Base-by-base conservation (phyloP, 2,113 vertebrate species). In the Gallinago jamesoni region DNA sequence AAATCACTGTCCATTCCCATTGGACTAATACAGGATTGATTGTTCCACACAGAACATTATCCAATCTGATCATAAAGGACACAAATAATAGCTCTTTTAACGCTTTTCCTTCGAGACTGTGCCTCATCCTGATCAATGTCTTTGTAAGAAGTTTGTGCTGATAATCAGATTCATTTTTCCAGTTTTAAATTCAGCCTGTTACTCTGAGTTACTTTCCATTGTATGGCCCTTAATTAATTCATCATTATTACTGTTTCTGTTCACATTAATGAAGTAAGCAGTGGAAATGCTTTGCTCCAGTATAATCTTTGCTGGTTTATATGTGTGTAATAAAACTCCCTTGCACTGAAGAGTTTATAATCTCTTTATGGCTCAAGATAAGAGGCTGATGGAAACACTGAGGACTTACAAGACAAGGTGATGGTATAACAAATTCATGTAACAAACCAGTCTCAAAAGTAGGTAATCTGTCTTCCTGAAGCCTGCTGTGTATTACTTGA, bases 11-110 rank as follows among this genome's bases (percentile, higher is more conserved):
- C 59, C 41, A 30, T 87, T 91, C 93, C 87, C 87, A 69, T 9
- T 88, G 84, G 87, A 80, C 45, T 89, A 91, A 80, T 69, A 53
- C 22, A 88, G 50, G 30, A 93, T 83, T 69, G 67, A 95, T 95
- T 90, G 59, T 59, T 96, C 45, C 50, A 66, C 66, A 64, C 57
- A 80, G 84, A 60, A 66, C 78, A 85, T 91, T 87, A 87, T 82
- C 82, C 79, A 62, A 35, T 69, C 66, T 74, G 87, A 87, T 68
- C 87, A 90, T 66, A 91, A 93, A 91, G 81, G 69, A 66, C 82
- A 91, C 3, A 83, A 90, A 77, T 62, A 67, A 47, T 76, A 48
- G 52, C 48, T 52, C 31, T 27, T 85, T 89, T 63, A 59, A 45
- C 0, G 0, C 24, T 93, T 89, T 78, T 79, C 74, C 84, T 79